Evolutionary conservation across 2,113 vertebrate species (phyloP).

Genomic region (Syngnathus floridae): DNA sequence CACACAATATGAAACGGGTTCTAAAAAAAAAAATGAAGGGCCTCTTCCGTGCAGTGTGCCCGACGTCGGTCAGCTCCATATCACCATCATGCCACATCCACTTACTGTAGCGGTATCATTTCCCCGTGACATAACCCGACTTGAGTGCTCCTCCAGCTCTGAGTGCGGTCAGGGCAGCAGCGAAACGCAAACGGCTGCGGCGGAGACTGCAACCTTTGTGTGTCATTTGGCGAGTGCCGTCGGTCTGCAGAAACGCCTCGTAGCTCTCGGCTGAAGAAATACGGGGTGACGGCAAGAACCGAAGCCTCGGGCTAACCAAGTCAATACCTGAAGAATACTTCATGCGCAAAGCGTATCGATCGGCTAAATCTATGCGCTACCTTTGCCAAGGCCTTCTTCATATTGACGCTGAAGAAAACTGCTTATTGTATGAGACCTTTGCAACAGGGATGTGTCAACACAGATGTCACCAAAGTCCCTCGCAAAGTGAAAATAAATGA

Average conservation of each 20-base stretch:
- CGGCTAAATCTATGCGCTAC: slow-evolving; percentile 43
- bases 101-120: background rate
- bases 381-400: slow-evolving; percentile 14
- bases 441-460: slow-evolving; percentile 8
- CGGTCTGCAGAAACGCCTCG: background rate
- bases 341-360: slow-evolving; percentile 47
- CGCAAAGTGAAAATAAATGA: background rate
- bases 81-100: background rate
- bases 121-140: background rate
- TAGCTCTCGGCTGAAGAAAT: background rate
- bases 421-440: background rate
- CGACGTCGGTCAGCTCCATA: background rate
- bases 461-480: background rate
- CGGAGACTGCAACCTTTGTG: slow-evolving; percentile 1
- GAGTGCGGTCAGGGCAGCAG: background rate
- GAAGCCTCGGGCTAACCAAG: slow-evolving; percentile 17
- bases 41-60: background rate
- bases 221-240: background rate
- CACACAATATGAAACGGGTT: background rate
- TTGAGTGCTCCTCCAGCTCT: background rate
- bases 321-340: slow-evolving; percentile 50
- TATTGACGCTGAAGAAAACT: slow-evolving; percentile 21
- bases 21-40: background rate
- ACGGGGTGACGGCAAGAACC: slow-evolving; percentile 5
- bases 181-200: background rate